Evolutionary conservation across 2,888 invertebrate species (phyloP).

Genomic region (Tinea semifulvella): DNA sequence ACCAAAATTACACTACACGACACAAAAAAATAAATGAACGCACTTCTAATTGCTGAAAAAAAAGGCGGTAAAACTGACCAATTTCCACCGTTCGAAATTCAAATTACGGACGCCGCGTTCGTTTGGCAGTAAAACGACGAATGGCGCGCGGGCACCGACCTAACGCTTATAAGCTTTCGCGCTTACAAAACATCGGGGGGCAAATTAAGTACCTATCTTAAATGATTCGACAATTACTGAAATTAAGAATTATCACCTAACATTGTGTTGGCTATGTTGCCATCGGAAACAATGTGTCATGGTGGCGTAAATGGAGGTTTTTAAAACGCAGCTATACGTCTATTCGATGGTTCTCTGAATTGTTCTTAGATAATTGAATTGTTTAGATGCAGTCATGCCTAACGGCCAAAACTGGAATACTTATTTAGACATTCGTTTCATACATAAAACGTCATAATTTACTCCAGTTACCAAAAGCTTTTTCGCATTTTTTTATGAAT

Average conservation of each 20-base stretch:
- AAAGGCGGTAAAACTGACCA: neutral
- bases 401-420: too few relatives aligned
- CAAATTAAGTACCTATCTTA: neutral
- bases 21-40: constrained; percentile 1
- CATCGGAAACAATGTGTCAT: constrained; percentile 5
- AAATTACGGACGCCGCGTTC: constrained; percentile 7
- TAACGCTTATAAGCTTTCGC: constrained; percentile 14
- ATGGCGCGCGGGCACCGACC: constrained; percentile 6
- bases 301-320: neutral
- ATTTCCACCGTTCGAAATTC: neutral
- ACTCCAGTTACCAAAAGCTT: too few relatives aligned
- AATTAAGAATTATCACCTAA: neutral
- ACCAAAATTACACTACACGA: neutral
- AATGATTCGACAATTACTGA: constrained; percentile 6
- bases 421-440: too few relatives aligned
- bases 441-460: too few relatives aligned
- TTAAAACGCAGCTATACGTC: too few relatives aligned
- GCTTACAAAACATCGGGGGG: neutral
- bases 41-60: neutral
- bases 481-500: too few relatives aligned
- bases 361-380: too few relatives aligned
- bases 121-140: constrained; percentile 9
- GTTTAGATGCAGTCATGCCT: too few relatives aligned
- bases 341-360: too few relatives aligned
- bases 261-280: constrained; percentile 3